Evolutionary conservation across 2,113 vertebrate genomes (phyloP).

Genomic region (Clinocottus analis): DNA sequence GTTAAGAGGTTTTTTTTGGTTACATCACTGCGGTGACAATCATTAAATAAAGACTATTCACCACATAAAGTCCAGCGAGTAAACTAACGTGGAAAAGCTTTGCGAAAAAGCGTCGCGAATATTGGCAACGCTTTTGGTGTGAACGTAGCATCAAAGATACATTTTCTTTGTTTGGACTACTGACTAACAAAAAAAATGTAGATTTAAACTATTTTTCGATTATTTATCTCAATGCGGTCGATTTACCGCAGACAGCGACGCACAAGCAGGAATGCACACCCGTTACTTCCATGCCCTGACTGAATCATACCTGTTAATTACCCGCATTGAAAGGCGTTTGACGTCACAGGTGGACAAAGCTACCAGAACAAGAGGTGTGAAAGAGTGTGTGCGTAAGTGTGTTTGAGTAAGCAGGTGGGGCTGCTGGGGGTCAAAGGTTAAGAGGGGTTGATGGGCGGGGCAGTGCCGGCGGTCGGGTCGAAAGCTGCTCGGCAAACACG

Average conservation of each 20-base stretch:
- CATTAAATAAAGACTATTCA: not conserved
- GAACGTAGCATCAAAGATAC: not conserved
- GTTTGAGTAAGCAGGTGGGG: conserved; percentile 53
- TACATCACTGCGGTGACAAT: too few species aligned
- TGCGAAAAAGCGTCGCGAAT: too few species aligned
- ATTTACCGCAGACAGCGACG: conserved; percentile 8
- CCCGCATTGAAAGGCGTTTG: conserved; percentile 54
- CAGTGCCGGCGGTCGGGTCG: not conserved
- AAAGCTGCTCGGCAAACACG: conserved; percentile 71
- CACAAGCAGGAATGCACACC: conserved; percentile 8
- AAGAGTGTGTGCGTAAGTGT: conserved; percentile 27
- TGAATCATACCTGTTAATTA: conserved; percentile 54
- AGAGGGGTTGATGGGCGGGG: conserved; percentile 49
- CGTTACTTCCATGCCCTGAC: conserved; percentile 33
- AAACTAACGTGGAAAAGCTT: too few species aligned
- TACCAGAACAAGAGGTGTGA: conserved; percentile 48
- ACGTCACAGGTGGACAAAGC: conserved; percentile 68
- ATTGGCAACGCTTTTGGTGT: too few species aligned
- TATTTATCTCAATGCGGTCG: not conserved
- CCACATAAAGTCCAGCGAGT: too few species aligned
- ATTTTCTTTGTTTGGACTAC: not conserved
- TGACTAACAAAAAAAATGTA: not conserved
- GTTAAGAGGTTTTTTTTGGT: not conserved
- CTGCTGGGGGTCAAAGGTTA: conserved; percentile 55
- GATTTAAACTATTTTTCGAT: conserved; percentile 4